Evolutionary conservation across 2,888 invertebrate genomes (phyloP).

Genomic region (Rhamnusium bicolor): DNA sequence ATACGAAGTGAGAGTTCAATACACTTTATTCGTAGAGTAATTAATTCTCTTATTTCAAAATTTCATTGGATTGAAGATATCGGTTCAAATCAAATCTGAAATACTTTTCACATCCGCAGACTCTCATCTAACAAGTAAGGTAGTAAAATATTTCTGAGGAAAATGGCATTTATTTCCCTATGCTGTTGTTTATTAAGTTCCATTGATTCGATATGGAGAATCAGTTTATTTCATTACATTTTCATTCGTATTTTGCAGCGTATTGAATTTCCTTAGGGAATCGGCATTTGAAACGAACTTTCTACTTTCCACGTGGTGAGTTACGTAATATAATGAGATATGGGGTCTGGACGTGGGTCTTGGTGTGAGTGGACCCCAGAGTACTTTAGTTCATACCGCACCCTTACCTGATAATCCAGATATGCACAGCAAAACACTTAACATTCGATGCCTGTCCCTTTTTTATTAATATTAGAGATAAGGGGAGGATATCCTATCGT

Average conservation of each 20-base stretch:
- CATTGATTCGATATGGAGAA: constrained; percentile 63
- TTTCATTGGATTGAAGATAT: too few species aligned
- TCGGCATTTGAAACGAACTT: constrained; percentile 19
- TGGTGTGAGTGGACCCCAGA: constrained; percentile 53
- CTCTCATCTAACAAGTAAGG: constrained; percentile 33
- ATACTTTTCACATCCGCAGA: not conserved
- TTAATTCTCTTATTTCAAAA: too few species aligned
- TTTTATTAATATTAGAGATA: constrained; percentile 2
- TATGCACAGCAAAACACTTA: not conserved
- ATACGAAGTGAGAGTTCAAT: too few species aligned
- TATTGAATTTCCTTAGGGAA: constrained; percentile 65
- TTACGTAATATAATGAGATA: constrained; percentile 59
- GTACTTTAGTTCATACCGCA: constrained; percentile 50
- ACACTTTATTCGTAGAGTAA: too few species aligned
- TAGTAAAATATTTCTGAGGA: constrained; percentile 36
- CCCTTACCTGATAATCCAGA: constrained; percentile 2
- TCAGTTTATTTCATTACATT: constrained; percentile 66
- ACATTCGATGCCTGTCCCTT: not conserved
- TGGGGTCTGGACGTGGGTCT: constrained; percentile 54
- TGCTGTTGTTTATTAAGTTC: constrained; percentile 60
- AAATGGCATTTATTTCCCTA: constrained; percentile 47
- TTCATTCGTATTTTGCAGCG: constrained; percentile 62
- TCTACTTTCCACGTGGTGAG: constrained; percentile 47
- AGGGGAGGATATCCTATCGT: not conserved
- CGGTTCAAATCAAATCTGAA: not conserved